These are phyloP conservation scores for Asteroscopus sphinx DNA, from an alignment of 2,888 invertebrate genomes.

Conservation along the genomic window DNA sequence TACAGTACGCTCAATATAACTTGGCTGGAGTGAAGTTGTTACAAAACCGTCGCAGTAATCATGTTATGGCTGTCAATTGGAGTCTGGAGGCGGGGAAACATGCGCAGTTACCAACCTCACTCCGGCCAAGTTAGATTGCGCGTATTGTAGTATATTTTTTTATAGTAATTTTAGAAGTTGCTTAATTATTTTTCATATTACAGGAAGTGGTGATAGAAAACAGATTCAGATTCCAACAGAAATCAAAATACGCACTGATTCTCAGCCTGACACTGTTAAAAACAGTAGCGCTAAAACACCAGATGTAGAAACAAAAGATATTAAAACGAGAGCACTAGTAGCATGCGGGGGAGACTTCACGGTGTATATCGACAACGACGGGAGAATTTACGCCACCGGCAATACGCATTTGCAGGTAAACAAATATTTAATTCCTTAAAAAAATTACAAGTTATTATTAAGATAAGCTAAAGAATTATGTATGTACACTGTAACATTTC, in stretches of 20 bases:
- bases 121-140: too few species aligned
- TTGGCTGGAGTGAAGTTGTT: too few species aligned
- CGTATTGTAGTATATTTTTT: neutral
- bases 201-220: conserved; percentile 91
- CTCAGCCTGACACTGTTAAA: conserved; percentile 67
- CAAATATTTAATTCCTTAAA: neutral
- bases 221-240: conserved; percentile 90
- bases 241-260: conserved; percentile 81
- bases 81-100: too few species aligned
- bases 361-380: conserved; percentile 91
- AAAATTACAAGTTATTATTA: neutral
- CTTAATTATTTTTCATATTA: conserved; percentile 3
- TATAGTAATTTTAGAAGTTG: neutral
- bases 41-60: too few species aligned
- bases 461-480: too few species aligned
- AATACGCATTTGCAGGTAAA: conserved; percentile 88
- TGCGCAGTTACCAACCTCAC: too few species aligned
- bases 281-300: conserved; percentile 64
- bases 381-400: conserved; percentile 94
- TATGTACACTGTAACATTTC: too few species aligned
- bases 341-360: conserved; percentile 95
- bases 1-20: too few species aligned
- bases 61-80: too few species aligned
- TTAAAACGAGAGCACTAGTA: conserved; percentile 78
- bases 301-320: conserved; percentile 65